Percentiles rank a stretch among this genome's conserved stretches.
phyloP scores from a whole-genome alignment of 2,113 vertebrate genomes.

The Tachuris rubrigastra region DNA sequence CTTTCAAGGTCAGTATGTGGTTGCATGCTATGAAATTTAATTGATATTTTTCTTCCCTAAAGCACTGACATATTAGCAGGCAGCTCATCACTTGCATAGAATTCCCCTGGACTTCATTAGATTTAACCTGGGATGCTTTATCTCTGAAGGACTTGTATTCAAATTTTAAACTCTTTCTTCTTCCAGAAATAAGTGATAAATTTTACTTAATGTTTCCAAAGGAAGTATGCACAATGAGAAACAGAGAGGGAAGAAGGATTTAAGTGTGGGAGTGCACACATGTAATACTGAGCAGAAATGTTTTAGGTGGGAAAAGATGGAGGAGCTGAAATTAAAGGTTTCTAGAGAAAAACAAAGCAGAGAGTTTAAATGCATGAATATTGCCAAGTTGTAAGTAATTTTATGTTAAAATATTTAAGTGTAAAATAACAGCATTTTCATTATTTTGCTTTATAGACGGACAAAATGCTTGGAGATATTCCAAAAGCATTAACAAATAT shows the following conservation, averaged over 20 bases:
- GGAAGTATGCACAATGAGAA: not conserved
- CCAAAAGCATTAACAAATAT: not conserved
- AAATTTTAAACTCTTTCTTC: not conserved
- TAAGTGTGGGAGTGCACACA: not conserved
- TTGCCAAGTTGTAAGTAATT: not conserved
- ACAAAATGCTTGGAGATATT: not conserved
- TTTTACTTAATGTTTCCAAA: not conserved
- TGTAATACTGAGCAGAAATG: not conserved
- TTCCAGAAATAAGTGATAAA: constrained; percentile 12
- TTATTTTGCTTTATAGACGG: not conserved
- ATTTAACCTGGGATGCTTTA: constrained; percentile 60
- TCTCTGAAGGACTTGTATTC: constrained; percentile 49
- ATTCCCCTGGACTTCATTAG: constrained; percentile 62
- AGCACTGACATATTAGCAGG: constrained; percentile 33
- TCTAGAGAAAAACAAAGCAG: not conserved
- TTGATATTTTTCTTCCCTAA: constrained; percentile 69
- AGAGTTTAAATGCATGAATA: not conserved
- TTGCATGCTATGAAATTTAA: constrained; percentile 65
- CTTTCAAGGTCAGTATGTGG: constrained; percentile 61
- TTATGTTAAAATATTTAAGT: not conserved
- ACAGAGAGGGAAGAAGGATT: not conserved
- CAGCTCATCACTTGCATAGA: constrained; percentile 41
- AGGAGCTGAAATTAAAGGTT: not conserved
- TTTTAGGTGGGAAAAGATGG: not conserved
- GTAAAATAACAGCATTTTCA: not conserved